Evolutionary conservation across 2,797 vertebrate genomes (phyloP).

Genomic region (Iguana delicatissima): DNA sequence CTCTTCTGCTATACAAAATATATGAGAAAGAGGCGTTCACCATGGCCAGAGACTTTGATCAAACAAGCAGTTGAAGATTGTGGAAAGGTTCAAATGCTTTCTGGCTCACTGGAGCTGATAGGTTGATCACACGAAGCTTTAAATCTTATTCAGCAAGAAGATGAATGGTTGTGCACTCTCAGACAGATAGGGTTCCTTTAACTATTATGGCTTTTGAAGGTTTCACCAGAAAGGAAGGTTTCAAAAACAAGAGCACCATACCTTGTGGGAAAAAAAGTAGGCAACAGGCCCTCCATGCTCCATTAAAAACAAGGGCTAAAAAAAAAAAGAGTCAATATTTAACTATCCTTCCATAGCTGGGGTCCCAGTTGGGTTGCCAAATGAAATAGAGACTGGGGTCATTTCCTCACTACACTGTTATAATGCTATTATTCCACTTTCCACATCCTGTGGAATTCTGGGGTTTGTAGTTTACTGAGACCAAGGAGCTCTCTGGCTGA

Average conservation of each 20-base stretch:
- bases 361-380: too few relatives aligned
- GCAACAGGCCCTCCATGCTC: conserved; percentile 52
- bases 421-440: too few relatives aligned
- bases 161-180: conserved; percentile 74
- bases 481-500: too few relatives aligned
- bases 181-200: conserved; percentile 65
- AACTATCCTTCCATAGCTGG: not conserved
- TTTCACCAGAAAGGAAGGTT: conserved; percentile 49
- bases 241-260: conserved; percentile 49
- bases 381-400: too few relatives aligned
- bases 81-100: conserved; percentile 81
- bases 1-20: conserved; percentile 77
- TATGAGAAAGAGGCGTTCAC: conserved; percentile 78
- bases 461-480: too few relatives aligned
- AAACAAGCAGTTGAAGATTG: conserved; percentile 76
- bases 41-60: conserved; percentile 79
- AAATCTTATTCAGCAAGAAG: conserved; percentile 83
- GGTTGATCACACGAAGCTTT: conserved; percentile 82
- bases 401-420: too few relatives aligned
- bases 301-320: not conserved
- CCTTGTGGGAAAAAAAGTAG: not conserved
- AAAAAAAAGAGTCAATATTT: not conserved
- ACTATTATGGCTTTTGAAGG: conserved; percentile 70
- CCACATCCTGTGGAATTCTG: too few relatives aligned
- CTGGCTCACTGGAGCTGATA: conserved; percentile 81